phyloP scores from a whole-genome alignment of 1,140 invertebrate species.

The Zophobas atratus region DNA sequence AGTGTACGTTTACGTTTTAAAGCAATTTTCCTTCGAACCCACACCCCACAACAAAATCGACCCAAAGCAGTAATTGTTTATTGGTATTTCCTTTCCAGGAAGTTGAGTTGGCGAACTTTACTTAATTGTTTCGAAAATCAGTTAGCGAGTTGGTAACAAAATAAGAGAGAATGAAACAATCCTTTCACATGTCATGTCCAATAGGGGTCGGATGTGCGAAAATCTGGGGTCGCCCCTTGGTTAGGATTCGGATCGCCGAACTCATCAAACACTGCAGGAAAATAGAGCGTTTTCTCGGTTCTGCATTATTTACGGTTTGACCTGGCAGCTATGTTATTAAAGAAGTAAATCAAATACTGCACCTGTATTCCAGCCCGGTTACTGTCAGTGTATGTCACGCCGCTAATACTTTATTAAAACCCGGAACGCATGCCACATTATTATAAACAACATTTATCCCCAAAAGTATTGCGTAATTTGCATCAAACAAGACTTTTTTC shows the following conservation, averaged over 20 bases:
- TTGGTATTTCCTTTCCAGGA: constrained; percentile 41
- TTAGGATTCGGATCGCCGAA: constrained; percentile 25
- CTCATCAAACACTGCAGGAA: constrained; percentile 45
- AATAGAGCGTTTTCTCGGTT: constrained; percentile 46
- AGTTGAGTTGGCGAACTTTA: constrained; percentile 41
- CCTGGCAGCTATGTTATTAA: constrained; percentile 54
- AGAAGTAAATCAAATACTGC: constrained; percentile 53
- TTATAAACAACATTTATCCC: neutral
- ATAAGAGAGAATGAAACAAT: constrained; percentile 46
- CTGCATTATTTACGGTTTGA: constrained; percentile 53
- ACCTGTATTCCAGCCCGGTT: constrained; percentile 24
- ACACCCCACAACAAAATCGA: neutral
- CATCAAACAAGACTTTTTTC: no score
- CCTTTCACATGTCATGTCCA: constrained; percentile 46
- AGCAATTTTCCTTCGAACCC: neutral
- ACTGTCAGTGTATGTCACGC: constrained; percentile 31
- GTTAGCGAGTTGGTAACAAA: constrained; percentile 39
- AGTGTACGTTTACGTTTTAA: neutral
- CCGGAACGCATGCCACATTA: neutral
- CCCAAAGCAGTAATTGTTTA: constrained; percentile 35
- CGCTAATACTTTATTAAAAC: constrained; percentile 20
- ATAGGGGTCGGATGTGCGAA: constrained; percentile 36
- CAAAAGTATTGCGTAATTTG: neutral
- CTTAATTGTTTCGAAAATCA: constrained; percentile 45
- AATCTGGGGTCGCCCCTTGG: constrained; percentile 20